Percentiles rank a stretch among this genome's conserved stretches.
Conservation (phyloP, 2,888 invertebrate species). For the Salticus scenicus region DNA sequence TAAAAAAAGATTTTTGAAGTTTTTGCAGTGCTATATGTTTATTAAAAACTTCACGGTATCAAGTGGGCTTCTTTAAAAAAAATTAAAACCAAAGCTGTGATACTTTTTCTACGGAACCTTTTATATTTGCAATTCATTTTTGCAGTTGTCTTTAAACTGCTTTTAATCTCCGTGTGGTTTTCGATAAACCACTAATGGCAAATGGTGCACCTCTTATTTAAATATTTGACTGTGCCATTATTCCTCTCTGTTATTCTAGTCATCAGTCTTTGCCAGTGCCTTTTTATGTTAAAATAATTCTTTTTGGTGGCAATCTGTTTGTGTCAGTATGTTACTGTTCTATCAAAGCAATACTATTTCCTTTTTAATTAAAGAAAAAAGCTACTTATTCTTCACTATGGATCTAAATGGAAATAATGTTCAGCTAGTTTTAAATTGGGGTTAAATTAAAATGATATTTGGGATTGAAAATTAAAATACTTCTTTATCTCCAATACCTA, state of each 20-base stretch:
- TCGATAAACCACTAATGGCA: background rate
- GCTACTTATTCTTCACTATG: no score
- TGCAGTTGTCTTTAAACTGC: conserved; percentile 2
- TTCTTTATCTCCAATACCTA: no score
- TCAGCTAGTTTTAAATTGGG: no score
- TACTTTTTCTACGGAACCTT: background rate
- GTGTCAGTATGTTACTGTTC: no score
- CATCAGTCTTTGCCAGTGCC: conserved; percentile 22
- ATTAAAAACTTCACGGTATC: background rate
- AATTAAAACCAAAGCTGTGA: conserved; percentile 19
- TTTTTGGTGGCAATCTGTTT: conserved; percentile 19
- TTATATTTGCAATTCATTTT: no score
- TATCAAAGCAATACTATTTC: no score
- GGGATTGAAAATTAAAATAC: no score
- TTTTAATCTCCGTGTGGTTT: background rate
- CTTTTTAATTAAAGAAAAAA: no score
- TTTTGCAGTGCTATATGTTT: background rate
- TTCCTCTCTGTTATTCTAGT: conserved; percentile 17
- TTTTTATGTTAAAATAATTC: conserved; percentile 17
- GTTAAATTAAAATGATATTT: no score
- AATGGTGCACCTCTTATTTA: conserved; percentile 4
- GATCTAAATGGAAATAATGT: no score
- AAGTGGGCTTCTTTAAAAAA: background rate
- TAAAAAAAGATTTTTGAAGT: no score
- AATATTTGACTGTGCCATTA: conserved; percentile 17